Evolutionary conservation across 2,888 invertebrate genomes (phyloP), one percentile per base, ranked within the genome.

Genomic region (Dioctria linearis): DNA sequence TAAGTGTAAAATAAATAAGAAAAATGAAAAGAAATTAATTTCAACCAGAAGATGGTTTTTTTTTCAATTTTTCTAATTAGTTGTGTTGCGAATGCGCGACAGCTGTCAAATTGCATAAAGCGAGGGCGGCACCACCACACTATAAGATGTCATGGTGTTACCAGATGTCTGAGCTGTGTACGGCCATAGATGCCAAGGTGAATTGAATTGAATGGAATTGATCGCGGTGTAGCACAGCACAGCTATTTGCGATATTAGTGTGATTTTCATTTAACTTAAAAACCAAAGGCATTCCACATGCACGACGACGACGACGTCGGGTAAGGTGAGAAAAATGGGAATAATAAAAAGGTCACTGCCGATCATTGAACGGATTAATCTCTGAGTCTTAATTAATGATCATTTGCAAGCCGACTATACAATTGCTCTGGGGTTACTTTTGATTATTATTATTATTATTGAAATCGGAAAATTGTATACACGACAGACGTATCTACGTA

Each of bases 341-440:
- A 54, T 54, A 69, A 69, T 69, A 69, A 65, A 49, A 69, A 69
- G 69, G 69, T 69, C 69, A 69, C 69, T 69, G 69, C 51, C 69
- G 69, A 69, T 69, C 69, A 39, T 39, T 69, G 69, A 69, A 69
- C 49, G 69, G 69, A 39, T 69, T 69, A 69, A 69, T 69, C 51
- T 51, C 49, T 37, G 43, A 51, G 69, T 69, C 49, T 51, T 69
- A 69, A 69, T 69, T 69, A 69, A 69, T 69, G 69, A 69, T 69
- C 69, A 37, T 46, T 69, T 9, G 69, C 40, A 13, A 37, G 69
- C 49, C 49, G 69, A 11, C 69, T 69, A 25, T 25, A 37, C 69
- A 69, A 69, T 69, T 69, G 69, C 69, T 49, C n/a, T 54, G 11
- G 11, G 54, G 54, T 54, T 54, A 54, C 11, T 54, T 54, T 54